Percentiles rank a stretch among this genome's conserved stretches.
Evolutionary conservation across 2,888 invertebrate species (phyloP).

Genomic region (Pseudococcus viburni): DNA sequence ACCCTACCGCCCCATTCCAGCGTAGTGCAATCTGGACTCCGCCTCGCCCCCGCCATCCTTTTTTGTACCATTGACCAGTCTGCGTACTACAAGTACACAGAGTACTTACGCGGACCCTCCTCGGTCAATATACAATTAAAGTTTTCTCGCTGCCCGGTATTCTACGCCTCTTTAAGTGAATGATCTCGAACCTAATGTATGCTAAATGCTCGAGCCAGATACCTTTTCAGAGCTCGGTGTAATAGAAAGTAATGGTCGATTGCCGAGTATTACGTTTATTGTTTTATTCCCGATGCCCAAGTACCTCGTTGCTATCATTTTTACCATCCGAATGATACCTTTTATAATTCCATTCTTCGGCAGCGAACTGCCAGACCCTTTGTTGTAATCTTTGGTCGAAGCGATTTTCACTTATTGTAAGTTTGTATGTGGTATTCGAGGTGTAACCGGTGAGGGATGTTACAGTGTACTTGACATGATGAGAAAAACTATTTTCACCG

Average conservation of each 20-base stretch:
- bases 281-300: constrained; percentile 1
- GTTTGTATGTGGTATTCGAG: background rate
- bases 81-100: background rate
- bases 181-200: constrained; percentile 43
- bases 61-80: background rate
- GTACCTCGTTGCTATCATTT: background rate
- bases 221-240: background rate
- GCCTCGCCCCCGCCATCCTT: background rate
- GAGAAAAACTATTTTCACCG: background rate
- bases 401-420: background rate
- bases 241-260: constrained; percentile 57
- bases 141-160: background rate
- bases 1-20: background rate
- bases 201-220: constrained; percentile 40
- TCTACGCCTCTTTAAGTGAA: background rate
- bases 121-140: constrained; percentile 14
- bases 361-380: background rate
- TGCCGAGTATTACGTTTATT: constrained; percentile 31
- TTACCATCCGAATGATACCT: constrained; percentile 11
- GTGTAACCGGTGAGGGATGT: background rate
- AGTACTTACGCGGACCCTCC: background rate
- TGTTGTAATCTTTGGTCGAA: background rate
- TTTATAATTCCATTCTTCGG: background rate
- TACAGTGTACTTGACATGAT: background rate
- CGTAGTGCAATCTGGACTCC: background rate